Base-by-base conservation (phyloP, 30 jellyfish, hydroid and myxozoan genomes). In the Clytia hemisphaerica region DNA sequence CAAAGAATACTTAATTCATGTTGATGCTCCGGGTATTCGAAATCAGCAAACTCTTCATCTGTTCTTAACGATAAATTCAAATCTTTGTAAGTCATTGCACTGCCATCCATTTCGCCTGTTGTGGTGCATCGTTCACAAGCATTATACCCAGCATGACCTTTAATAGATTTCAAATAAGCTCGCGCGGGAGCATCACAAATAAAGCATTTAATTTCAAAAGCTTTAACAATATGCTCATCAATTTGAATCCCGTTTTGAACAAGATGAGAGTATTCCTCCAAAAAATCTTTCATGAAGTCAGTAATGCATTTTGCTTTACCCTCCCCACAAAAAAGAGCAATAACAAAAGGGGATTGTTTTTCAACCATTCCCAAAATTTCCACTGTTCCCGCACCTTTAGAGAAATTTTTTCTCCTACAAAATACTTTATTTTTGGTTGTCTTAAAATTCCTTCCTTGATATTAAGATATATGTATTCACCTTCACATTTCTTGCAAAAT, bases 101-200 rank as follows among this genome's bases (percentile, higher is more conserved):
- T 34, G 40, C 75, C 48, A 28, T 34, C 48, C 61, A 37, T 34
- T 65, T 65, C n/a, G 25, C 78, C 78, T 34, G 37, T 65, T 24
- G 42, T 40, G 37, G 32, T 65, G 78, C 78, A 65, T 40, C 78
- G 66, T 48, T 65, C 74, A 65, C 78, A 65, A 65, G 78, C 37
- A 65, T 65, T n/a, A 65, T 65, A 65, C 38, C 78, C 78, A 18
- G 78, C 27, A 44, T 65, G 78, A 40, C 18, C 42, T 36, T 29
- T 65, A 67, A 65, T 31, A 18, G 67, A 28, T 55, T 53, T 72
- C n/a, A 72, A 6, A 61, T 53, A 72, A n/a, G 84, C 71, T 58
- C 76, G 54, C 14, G 77, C 79, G 16, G 84, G 84, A 10, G 84
- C 76, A 61, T 72, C 84, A 53, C 84, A 72, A 18, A 45, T 32